Evolutionary conservation across 1,140 invertebrate genomes (phyloP).

Genomic region (Capitella teleta): DNA sequence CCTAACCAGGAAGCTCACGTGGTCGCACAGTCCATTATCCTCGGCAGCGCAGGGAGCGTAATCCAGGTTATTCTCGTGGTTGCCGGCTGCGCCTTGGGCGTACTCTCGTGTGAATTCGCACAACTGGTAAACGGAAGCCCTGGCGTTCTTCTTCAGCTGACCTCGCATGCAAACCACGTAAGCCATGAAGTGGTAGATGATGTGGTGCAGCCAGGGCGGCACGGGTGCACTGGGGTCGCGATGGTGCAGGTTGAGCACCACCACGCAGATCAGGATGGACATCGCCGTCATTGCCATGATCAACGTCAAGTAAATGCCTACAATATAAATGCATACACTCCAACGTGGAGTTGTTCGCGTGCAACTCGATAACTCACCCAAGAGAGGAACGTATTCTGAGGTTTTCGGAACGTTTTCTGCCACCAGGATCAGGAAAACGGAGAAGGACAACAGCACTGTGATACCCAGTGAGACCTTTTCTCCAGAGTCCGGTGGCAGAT

Average conservation of each 20-base stretch:
- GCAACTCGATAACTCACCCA: conserved; percentile 29
- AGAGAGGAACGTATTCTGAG: conserved; percentile 35
- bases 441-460: conserved; percentile 37
- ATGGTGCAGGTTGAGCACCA: conserved; percentile 13
- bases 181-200: conserved; percentile 3
- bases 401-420: conserved; percentile 41
- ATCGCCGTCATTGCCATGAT: conserved; percentile 10
- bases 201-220: conserved; percentile 6
- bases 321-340: not conserved
- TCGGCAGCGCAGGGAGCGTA: not conserved
- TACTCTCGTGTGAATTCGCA: not conserved
- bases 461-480: conserved; percentile 42
- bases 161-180: not conserved
- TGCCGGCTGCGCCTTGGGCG: not conserved
- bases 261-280: conserved; percentile 8
- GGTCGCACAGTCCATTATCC: not conserved
- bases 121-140: not conserved
- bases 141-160: not conserved
- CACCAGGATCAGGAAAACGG: conserved; percentile 39
- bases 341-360: not conserved
- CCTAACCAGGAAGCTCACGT: not conserved
- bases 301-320: conserved; percentile 13
- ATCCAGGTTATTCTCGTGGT: not conserved
- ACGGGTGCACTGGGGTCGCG: conserved; percentile 7
- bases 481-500: conserved; percentile 38